A percentile compares a stretch with the other conserved stretches of the same genome.
Conservation (phyloP, 2,113 vertebrate species). For the Nicator chloris region DNA sequence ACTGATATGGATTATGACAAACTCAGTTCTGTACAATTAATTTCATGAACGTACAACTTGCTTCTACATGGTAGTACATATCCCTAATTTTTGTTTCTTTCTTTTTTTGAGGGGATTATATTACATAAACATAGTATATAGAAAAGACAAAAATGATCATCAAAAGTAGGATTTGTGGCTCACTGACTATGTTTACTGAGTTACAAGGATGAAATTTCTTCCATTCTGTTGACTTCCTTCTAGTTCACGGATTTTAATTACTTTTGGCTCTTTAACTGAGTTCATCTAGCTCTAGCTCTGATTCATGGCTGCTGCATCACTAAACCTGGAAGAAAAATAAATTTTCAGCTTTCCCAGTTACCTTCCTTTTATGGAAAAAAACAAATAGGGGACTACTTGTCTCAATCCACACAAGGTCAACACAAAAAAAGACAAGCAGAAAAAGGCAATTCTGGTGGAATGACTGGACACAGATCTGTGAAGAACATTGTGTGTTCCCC, state of each 20-base stretch:
- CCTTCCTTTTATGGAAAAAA: background rate
- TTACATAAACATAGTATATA: background rate
- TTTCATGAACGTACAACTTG: background rate
- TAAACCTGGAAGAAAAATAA: background rate
- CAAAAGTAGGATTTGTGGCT: background rate
- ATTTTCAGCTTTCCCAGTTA: background rate
- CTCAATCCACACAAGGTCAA: background rate
- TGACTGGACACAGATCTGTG: background rate
- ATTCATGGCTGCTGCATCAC: background rate
- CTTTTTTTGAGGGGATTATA: background rate
- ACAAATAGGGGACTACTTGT: background rate
- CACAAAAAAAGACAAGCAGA: background rate
- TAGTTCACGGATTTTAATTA: background rate
- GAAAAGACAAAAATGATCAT: background rate
- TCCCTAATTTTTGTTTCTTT: background rate
- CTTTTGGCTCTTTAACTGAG: background rate
- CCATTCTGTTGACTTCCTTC: background rate
- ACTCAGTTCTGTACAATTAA: background rate
- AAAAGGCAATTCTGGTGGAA: background rate
- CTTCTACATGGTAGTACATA: background rate
- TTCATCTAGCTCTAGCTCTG: background rate
- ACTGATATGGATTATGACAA: background rate
- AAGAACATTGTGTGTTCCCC: background rate
- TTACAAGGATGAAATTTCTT: background rate
- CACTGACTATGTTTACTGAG: background rate